phyloP scores from a whole-genome alignment of 2,797 vertebrate genomes.

The Mormyrops attenuatus region DNA sequence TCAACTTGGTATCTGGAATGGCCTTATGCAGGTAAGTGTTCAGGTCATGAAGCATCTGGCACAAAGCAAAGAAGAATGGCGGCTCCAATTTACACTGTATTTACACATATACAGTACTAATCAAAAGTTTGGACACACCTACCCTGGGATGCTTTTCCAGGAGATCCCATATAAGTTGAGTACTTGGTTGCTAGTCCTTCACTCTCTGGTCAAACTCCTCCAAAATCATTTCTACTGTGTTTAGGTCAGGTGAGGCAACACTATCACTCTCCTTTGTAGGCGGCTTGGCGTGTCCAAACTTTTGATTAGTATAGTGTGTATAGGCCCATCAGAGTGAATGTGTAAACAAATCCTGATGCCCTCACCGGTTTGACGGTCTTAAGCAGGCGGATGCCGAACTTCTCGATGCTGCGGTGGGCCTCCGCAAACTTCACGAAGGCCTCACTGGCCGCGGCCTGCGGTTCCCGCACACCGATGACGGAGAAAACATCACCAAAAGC shows the following conservation, averaged over 20 bases:
- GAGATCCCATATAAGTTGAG: background rate
- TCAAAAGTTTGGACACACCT: background rate
- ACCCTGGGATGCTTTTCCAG: background rate
- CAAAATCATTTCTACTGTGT: background rate
- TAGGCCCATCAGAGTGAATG: background rate
- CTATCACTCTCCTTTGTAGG: background rate
- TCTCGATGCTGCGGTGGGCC: slow-evolving; percentile 95
- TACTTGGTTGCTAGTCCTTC: background rate
- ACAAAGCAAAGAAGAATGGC: slow-evolving; percentile 18
- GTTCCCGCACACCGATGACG: slow-evolving; percentile 92
- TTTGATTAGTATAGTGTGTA: background rate
- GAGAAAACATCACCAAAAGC: slow-evolving; percentile 97
- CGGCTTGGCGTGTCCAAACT: background rate
- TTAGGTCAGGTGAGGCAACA: background rate
- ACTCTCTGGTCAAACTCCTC: background rate
- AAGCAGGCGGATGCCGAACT: slow-evolving; percentile 89
- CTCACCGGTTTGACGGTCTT: slow-evolving; percentile 97
- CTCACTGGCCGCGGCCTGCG: slow-evolving; percentile 89
- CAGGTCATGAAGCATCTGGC: slow-evolving; percentile 96
- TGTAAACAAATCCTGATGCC: background rate
- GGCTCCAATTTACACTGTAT: background rate
- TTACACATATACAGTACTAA: background rate
- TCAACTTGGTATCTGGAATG: slow-evolving; percentile 95
- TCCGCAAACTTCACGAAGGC: slow-evolving; percentile 97
- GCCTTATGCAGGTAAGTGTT: slow-evolving; percentile 97